Base-by-base conservation (phyloP, 2,888 invertebrate genomes). In the Orthosia gothica region DNA sequence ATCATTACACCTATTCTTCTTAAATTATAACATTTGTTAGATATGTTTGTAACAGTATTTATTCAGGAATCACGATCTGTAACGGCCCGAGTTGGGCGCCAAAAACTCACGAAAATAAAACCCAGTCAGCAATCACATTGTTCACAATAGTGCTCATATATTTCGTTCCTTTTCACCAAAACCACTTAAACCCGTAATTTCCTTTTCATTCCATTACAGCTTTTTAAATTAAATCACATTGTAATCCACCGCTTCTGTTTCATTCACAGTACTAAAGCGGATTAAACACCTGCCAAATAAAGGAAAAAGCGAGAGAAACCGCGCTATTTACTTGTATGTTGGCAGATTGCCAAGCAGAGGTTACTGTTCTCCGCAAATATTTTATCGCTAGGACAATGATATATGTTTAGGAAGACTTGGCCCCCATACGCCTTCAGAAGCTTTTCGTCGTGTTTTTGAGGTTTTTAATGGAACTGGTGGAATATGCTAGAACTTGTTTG, bases 201-300 rank as follows among this genome's bases (percentile, higher is more conserved):
- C 57, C 49, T 64, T 71, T 70, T 67, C 66, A 64, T 67, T 81
- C n/a, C 32, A 57, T 78, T 80, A 81, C 47, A 67, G 55, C 49
- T 58, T 68, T 68, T 65, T 16, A 74, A 81, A 71, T 71, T 71
- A 55, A 81, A 79, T 74, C 74, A 52, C 50, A 65, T 65, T n/a
- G 68, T 61, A 66, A 69, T 57, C 26, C 54, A 61, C 52, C 49
- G 58, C 61, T 68, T 63, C 55, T 70, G 76, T 76, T 70, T 59
- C 68, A 62, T 83, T 82, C 52, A 64, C 68, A 52, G 47, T 49
- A 58, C 20, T 63, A 62, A 78, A 83, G 70, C 68, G 83, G 83
- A 83, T 81, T 81, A 83, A 79, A 83, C 83, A 83, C 83, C 81
- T 83, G 83, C 67, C 70, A 68, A 79, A 80, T 81, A 71, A 83